These are phyloP conservation scores for Agonopterix arenella DNA, from an alignment of 2,888 invertebrate species.

Conservation along the genomic window DNA sequence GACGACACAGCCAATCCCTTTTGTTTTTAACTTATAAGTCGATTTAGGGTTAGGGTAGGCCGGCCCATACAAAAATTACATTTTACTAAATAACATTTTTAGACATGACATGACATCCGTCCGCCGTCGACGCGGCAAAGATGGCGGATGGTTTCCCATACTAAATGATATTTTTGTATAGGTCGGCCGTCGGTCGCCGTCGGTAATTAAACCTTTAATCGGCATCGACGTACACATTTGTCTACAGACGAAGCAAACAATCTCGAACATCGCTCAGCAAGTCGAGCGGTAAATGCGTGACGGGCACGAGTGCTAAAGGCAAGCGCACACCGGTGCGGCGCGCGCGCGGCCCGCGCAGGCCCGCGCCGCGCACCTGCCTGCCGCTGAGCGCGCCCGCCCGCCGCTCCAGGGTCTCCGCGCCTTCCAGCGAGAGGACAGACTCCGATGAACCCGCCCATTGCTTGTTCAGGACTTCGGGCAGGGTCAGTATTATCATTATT, in stretches of 20 bases:
- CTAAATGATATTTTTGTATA: no score
- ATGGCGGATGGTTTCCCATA: no score
- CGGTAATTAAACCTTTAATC: no score
- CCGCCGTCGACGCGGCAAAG: no score
- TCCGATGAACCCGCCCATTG: slow-evolving; percentile 55
- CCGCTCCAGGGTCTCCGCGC: slow-evolving; percentile 24
- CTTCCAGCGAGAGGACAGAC: slow-evolving; percentile 59
- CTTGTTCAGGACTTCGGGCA: slow-evolving; percentile 37
- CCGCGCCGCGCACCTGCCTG: slow-evolving; percentile 9
- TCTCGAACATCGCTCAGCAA: slow-evolving; percentile 38
- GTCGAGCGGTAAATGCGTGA: slow-evolving; percentile 25
- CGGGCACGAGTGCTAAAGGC: slow-evolving; percentile 13
- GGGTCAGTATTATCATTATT: slow-evolving; percentile 32
- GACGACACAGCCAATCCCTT: no score
- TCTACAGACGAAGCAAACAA: slow-evolving; percentile 47
- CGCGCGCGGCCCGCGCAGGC: slow-evolving; percentile 13
- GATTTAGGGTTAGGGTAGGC: no score
- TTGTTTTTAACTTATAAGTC: no score
- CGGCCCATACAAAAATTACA: no score
- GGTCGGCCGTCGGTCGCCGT: no score
- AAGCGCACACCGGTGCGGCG: slow-evolving; percentile 13
- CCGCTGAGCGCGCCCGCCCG: slow-evolving; percentile 29
- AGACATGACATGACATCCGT: no score
- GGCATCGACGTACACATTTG: background rate
- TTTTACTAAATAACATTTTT: no score